Evolutionary conservation across 2,888 invertebrate genomes (phyloP), one percentile per base, ranked within the genome.

Genomic region (Lottia gigantea): DNA sequence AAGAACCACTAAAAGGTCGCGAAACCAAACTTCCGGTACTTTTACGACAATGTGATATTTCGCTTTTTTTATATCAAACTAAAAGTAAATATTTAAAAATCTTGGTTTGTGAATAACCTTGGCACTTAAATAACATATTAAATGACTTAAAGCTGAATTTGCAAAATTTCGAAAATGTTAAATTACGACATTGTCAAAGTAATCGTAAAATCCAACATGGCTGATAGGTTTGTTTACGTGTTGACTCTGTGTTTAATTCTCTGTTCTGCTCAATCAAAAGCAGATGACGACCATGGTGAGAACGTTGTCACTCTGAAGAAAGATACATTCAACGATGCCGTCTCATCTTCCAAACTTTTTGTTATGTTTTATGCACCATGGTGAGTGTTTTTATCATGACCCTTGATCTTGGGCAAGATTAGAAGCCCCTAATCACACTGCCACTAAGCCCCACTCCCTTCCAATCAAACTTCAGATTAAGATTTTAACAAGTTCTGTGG

Each of bases 331-430:
- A 70, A 76, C 14, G 74, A 64, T 19, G 78, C 77, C 64, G 65
- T 85, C 8, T 64, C 67, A 2, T 63, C 76, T 63, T 77, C 79
- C 26, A 78, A 77, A 47, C 81, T 83, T 70, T 85, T 86, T 77
- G 83, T 86, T n/a, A 85, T 86, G 85, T 86, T 86, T 70, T 86
- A 77, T 77, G 86, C 86, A 4, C 86, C 86, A 23, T 86, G 86
- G 86, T 86, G 78, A 83, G 83, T 79, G n/a, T 45, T 45, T 55
- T 67, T 19, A 14, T 19, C n/a, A n/a, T 62, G n/a, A n/a, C n/a
- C n/a, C n/a, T n/a, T n/a, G 40, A 12, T 61, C 26, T 67, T 40
- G 23, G 31, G 6, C 2, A 31, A 31, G 31, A 31, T 31, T 4
- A 31, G n/a, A n/a, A n/a, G n/a, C n/a, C n/a, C n/a, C n/a, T 31